These are phyloP conservation scores for Drosophila ogumai DNA, from an alignment of 1,140 invertebrate species.

Conservation along the genomic window DNA sequence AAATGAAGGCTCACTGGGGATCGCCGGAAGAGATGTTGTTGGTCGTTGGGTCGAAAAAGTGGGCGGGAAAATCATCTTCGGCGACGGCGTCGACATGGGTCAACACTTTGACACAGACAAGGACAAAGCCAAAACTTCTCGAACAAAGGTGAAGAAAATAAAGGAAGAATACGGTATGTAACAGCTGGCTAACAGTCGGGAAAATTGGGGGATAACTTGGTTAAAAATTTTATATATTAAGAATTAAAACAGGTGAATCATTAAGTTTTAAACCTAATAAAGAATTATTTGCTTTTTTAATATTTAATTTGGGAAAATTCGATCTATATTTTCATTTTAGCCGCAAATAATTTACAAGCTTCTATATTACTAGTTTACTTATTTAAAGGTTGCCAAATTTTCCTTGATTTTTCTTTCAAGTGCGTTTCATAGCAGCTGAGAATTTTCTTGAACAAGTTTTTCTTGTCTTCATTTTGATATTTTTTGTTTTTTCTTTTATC, in stretches of 20 bases:
- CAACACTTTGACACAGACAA: constrained; percentile 52
- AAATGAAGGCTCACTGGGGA: constrained; percentile 48
- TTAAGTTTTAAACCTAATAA: neutral
- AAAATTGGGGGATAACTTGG: neutral
- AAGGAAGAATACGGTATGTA: constrained; percentile 7
- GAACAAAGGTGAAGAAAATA: constrained; percentile 26
- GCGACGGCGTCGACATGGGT: constrained; percentile 47
- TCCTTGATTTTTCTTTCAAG: constrained; percentile 5
- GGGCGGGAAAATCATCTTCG: constrained; percentile 32
- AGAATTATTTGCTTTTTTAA: neutral
- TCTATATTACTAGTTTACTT: neutral
- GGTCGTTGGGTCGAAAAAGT: neutral
- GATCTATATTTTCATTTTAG: neutral
- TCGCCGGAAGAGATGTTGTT: constrained; percentile 9
- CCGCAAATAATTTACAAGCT: neutral
- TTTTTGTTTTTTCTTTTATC: constrained; percentile 12
- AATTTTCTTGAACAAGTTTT: constrained; percentile 43
- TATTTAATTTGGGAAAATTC: neutral
- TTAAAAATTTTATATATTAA: neutral
- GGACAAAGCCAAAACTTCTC: constrained; percentile 30
- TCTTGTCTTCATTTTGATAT: constrained; percentile 17
- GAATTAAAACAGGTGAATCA: neutral
- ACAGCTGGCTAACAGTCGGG: constrained; percentile 6
- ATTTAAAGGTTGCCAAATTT: neutral
- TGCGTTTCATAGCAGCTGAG: constrained; percentile 25